Conservation (phyloP, 2,888 invertebrate species). For the Lithophane leautieri region DNA sequence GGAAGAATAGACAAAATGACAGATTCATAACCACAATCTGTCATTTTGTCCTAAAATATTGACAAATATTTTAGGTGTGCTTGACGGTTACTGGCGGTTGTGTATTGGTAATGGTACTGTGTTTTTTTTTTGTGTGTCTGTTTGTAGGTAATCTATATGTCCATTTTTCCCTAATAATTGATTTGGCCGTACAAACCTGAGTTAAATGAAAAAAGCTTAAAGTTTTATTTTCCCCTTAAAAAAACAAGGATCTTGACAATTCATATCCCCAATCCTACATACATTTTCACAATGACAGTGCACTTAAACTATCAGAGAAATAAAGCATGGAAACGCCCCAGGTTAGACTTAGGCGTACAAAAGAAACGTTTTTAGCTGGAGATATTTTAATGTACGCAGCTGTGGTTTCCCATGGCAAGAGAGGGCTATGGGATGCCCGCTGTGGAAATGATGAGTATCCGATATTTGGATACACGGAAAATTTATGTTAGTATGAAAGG, state of each 20-base stretch:
- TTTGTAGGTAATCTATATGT: not conserved
- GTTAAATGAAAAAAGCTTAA: not conserved
- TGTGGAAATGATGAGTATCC: slow-evolving; percentile 56
- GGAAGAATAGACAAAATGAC: too few species aligned
- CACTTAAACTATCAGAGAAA: slow-evolving; percentile 65
- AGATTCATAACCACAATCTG: too few species aligned
- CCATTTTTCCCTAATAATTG: not conserved
- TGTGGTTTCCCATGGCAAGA: slow-evolving; percentile 56
- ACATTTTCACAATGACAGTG: slow-evolving; percentile 52
- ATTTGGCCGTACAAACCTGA: too few species aligned
- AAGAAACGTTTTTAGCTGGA: slow-evolving; percentile 67
- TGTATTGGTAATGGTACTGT: not conserved
- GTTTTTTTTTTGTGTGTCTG: too few species aligned
- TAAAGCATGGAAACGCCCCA: slow-evolving; percentile 59
- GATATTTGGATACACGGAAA: slow-evolving; percentile 45
- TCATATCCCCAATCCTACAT: slow-evolving; percentile 12
- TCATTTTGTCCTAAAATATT: too few species aligned
- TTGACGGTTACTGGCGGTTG: not conserved
- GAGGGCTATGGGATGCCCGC: slow-evolving; percentile 36
- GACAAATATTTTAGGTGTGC: not conserved
- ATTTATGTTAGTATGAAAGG: slow-evolving; percentile 11
- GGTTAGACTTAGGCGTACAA: slow-evolving; percentile 61
- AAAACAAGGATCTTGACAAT: slow-evolving; percentile 18
- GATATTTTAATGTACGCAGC: slow-evolving; percentile 65
- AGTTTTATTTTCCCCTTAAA: not conserved